Percentiles rank a stretch among this genome's conserved stretches.
These are phyloP conservation scores for Eufriesea mexicana DNA, from an alignment of 1,140 invertebrate genomes.

Conservation along the genomic window DNA sequence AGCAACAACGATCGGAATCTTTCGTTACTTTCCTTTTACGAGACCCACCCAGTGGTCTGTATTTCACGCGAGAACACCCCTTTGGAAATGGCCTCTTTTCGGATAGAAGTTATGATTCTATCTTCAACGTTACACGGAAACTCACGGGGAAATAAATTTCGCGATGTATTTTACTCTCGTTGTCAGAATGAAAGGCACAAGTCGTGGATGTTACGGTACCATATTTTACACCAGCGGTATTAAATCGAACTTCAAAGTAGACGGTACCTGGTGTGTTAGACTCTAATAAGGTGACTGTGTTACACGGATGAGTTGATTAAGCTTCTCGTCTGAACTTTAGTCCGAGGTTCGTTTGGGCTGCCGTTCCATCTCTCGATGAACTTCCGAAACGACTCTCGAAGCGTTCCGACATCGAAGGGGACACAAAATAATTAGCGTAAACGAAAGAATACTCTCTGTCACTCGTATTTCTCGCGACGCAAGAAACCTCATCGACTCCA, in stretches of 20 bases:
- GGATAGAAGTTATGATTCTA: background rate
- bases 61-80: background rate
- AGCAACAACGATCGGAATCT: background rate
- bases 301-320: conserved; percentile 2
- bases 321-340: background rate
- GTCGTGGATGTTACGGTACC: background rate
- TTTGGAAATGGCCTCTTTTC: background rate
- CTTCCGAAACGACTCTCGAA: background rate
- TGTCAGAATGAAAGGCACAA: background rate
- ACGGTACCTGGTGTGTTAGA: background rate
- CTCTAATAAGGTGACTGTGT: background rate
- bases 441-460: background rate
- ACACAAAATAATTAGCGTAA: background rate
- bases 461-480: too few species aligned
- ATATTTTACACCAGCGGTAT: background rate
- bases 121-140: background rate
- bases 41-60: background rate
- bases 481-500: background rate
- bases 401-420: background rate
- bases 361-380: too few species aligned
- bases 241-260: background rate
- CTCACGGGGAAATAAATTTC: background rate
- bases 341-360: background rate
- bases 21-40: background rate
- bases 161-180: background rate